These are phyloP conservation scores for Cryptoprocta ferox DNA, from an alignment of 2,797 vertebrate genomes.

Conservation along the genomic window DNA sequence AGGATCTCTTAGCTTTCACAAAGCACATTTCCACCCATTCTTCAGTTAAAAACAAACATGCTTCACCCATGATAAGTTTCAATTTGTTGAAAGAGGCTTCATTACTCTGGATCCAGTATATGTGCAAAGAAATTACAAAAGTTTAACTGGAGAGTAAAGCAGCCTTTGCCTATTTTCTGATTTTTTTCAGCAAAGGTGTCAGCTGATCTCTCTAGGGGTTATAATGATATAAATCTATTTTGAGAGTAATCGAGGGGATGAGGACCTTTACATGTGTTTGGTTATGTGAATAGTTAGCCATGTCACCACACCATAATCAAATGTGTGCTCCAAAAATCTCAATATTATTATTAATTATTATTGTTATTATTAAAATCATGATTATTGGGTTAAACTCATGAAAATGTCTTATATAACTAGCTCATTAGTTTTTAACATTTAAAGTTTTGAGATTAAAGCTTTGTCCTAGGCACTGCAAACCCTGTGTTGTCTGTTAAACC, in stretches of 20 bases:
- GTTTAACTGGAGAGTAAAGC: neutral
- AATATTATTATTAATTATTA: neutral
- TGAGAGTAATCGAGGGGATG: neutral
- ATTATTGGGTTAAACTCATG: neutral
- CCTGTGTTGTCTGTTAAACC: neutral
- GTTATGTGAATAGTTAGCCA: neutral
- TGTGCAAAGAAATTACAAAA: neutral
- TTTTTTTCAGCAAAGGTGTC: neutral
- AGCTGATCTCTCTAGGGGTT: neutral
- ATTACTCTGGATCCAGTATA: too few relatives aligned
- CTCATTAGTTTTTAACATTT: neutral
- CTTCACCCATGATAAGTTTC: neutral
- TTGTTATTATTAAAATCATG: rapidly evolving
- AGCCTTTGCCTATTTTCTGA: neutral
- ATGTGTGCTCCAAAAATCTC: neutral
- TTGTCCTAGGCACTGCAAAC: too few relatives aligned
- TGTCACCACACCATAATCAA: neutral
- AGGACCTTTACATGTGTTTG: neutral
- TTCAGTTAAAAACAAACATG: neutral
- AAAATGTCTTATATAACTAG: neutral
- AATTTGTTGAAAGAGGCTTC: neutral
- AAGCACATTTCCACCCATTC: too few relatives aligned
- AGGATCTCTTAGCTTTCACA: neutral
- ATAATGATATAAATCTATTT: neutral
- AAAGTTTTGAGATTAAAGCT: neutral